These are phyloP conservation scores for Coracopsis vasa DNA, from an alignment of 2,113 vertebrate genomes.

Conservation along the genomic window DNA sequence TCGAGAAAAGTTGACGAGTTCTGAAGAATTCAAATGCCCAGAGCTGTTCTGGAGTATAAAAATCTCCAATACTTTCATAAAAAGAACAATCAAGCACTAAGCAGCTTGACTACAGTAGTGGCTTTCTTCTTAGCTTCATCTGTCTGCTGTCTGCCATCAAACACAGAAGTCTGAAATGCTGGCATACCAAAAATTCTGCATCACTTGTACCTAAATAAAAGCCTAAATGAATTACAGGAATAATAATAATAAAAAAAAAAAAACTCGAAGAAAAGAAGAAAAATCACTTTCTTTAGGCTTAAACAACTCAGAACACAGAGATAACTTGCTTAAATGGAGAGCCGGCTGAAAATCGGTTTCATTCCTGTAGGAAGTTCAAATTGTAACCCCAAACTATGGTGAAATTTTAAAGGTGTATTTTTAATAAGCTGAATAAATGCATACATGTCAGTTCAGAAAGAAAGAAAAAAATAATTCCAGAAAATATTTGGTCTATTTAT, in stretches of 20 bases:
- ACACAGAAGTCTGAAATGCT: not conserved
- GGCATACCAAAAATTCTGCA: not conserved
- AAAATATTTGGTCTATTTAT: not conserved
- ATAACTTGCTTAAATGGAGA: not conserved
- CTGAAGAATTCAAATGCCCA: not conserved
- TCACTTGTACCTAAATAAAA: not conserved
- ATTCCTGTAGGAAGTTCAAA: not conserved
- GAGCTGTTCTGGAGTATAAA: not conserved
- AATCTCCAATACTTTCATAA: not conserved
- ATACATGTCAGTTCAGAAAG: not conserved
- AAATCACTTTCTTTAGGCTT: not conserved
- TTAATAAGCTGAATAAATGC: not conserved
- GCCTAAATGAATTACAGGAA: not conserved
- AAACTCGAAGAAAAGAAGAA: not conserved
- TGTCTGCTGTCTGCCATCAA: not conserved
- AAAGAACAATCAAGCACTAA: not conserved
- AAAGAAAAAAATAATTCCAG: not conserved
- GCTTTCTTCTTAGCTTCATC: not conserved
- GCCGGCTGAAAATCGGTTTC: not conserved
- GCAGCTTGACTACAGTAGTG: not conserved
- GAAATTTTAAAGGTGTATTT: not conserved
- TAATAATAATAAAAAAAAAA: not conserved
- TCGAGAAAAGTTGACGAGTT: not conserved
- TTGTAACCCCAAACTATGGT: not conserved
- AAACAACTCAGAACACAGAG: not conserved